Base-by-base conservation (phyloP, 2,797 vertebrate genomes). In the Trachurus trachurus region DNA sequence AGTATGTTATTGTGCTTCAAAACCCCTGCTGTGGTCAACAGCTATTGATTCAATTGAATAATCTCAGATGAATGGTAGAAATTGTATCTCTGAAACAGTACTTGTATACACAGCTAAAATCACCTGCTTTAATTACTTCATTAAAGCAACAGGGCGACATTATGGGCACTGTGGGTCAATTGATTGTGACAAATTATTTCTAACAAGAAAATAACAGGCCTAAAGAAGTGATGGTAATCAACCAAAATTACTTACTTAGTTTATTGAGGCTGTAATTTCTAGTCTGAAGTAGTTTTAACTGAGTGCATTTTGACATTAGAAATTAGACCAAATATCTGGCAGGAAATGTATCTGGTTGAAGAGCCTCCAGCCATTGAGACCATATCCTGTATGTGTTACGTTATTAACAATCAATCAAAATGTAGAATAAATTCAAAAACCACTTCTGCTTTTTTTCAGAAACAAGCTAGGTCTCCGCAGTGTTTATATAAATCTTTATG, bases 341-440 rank as follows among this genome's bases (percentile, higher is more conserved):
- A 66, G 50, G 44, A 54, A 70, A 68, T 16, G 21, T 31, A 9
- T 37, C 0, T 66, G 6, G 58, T 2, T 12, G 3, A 52, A 66
- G 50, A 56, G 31, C 15, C 37, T 16, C 31, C 45, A 56, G 31
- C 56, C 39, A 42, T 12, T 37, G 15, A 72, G 13, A 16, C 53
- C 37, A 54, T 9, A 37, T 42, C 7, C 15, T 50, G 4, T 63
- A 6, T 50, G 42, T 72, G 37, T 0, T 0, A 61, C 45, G 26
- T 69, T 16, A 76, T 44, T 52, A 22, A 57, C 56, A 67, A 78
- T 9, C 60, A 19, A 73, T 67, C 3, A 69, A 59, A 61, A 56
- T 13, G 8, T 2, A n/a, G 4, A 57, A 82, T 22, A 87, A 85
- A 89, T 73, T 85, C 37, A 76, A 37, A 73, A 19, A 71, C 19